Base-by-base conservation (phyloP, 2,888 invertebrate species). In the Neria commutata region DNA sequence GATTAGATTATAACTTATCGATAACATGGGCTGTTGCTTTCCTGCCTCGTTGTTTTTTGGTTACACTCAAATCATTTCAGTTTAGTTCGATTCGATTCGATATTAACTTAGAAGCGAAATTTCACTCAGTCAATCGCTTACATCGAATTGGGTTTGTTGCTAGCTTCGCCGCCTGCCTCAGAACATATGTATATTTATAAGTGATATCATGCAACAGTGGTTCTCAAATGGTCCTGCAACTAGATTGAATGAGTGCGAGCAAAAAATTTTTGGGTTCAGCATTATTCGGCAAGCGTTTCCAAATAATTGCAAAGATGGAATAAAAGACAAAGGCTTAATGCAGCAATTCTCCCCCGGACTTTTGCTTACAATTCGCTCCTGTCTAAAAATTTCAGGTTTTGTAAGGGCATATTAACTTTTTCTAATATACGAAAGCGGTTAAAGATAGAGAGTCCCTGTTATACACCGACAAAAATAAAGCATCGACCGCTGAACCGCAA, bases 1-100 rank as follows among this genome's bases (percentile, higher is more conserved):
- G 67, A 67, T 67, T 61, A 67, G 67, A 67, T 67, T 67, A 53
- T 52, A 49, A 55, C 34, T 47, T 50, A 51, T 61, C 59, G 51
- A 58, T 56, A 50, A 46, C 40, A 51, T 47, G 25, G 48, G 42
- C 50, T 49, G 2, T 33, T 19, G 19, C 24, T 11, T 47, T 24
- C 10, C 16, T 47, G n/a, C 6, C 26, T 42, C 45, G 46, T 54
- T 45, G 33, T 33, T 33, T 29, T 33, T 46, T 23, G 45, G n/a
- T 46, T 45, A n/a, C 25, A 33, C 33, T 33, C 29, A 14, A 14
- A 11, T 37, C 4, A 5, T 37, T 37, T 37, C n/a, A n/a, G 6
- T 37, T 37, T 37, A 5, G 8, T 14, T 37, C n/a, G 10, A 11
- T 14, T 4, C 37, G n/a, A 14, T 37, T 10, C 37, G n/a, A n/a